Evolutionary conservation across 2,113 vertebrate genomes (phyloP).

Genomic region (Phasianus colchicus): DNA sequence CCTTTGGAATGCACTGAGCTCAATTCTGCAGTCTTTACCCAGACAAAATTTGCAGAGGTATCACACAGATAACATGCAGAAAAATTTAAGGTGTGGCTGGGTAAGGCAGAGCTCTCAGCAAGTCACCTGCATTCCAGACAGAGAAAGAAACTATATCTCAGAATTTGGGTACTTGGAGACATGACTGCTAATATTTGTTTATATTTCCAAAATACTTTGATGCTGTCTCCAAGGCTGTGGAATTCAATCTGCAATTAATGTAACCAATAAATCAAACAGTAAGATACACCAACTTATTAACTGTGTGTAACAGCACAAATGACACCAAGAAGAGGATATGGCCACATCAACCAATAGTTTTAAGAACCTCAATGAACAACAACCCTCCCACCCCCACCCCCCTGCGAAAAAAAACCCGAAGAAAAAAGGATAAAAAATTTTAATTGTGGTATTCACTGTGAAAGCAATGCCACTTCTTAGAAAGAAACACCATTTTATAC

Average conservation of each 20-base stretch:
- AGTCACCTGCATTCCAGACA: neutral
- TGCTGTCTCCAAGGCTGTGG: neutral
- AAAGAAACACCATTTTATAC: neutral
- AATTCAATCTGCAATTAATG: neutral
- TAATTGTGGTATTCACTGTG: neutral
- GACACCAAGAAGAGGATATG: neutral
- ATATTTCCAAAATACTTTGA: neutral
- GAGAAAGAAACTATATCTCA: neutral
- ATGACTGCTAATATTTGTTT: neutral
- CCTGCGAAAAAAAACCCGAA: fast-evolving
- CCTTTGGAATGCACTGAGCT: neutral
- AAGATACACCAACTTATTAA: neutral
- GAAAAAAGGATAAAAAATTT: neutral
- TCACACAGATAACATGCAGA: neutral
- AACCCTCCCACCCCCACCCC: neutral
- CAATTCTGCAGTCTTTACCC: constrained; percentile 20
- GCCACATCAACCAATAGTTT: neutral
- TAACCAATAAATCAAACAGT: neutral
- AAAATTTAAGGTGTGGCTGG: neutral
- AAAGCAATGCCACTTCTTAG: neutral
- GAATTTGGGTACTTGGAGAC: neutral
- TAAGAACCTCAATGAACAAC: neutral
- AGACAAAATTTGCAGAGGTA: constrained; percentile 40
- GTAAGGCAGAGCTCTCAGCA: constrained; percentile 4
- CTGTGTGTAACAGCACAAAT: fast-evolving